Base-by-base conservation (phyloP, 2,888 invertebrate species). In the Quadroppia sp. region DNA sequence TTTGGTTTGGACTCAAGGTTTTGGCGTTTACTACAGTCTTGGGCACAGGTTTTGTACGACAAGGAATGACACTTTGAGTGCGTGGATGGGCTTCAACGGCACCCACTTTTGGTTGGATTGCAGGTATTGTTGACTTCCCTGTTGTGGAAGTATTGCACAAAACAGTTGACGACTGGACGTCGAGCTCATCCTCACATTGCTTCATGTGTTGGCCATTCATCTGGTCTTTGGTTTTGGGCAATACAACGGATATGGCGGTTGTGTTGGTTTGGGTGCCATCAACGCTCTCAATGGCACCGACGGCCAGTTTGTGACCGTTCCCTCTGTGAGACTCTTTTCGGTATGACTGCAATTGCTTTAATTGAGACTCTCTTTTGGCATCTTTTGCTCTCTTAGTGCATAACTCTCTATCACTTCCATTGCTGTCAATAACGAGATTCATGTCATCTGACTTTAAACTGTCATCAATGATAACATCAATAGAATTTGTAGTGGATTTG, bases 271-370 rank as follows among this genome's bases (percentile, higher is more conserved):
- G 42, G 15, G 25, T 4, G 17, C 64, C 64, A 69, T 69, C 20
- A 20, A 36, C 20, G n/a, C 61, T 45, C 13, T 69, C n/a, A n/a
- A 20, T 40, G 23, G n/a, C 40, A 45, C 23, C 45, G 17, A 40
- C 40, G 17, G 36, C n/a, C n/a, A 20, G 42, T 42, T 69, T 32
- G 15, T 45, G 42, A 17, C 36, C 36, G 23, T 64, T 36, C 36
- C 40, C 6, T 69, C 69, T 42, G 28, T 69, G 69, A 69, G 69
- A 69, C 69, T 69, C 69, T 69, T 69, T 69, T 15, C 69, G 40
- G 45, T 69, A 69, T 40, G 69, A 69, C 45, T 69, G 69, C 45
- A 69, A 69, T 69, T 69, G 69, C 45, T 69, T 69, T 28, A 69
- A 45, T 15, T 69, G 69, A 69, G 69, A 69, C 69, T 69, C 69